Percentiles rank a stretch among this genome's conserved stretches.
Conservation (phyloP, 2,113 vertebrate species). For the Empidonax alnorum region DNA sequence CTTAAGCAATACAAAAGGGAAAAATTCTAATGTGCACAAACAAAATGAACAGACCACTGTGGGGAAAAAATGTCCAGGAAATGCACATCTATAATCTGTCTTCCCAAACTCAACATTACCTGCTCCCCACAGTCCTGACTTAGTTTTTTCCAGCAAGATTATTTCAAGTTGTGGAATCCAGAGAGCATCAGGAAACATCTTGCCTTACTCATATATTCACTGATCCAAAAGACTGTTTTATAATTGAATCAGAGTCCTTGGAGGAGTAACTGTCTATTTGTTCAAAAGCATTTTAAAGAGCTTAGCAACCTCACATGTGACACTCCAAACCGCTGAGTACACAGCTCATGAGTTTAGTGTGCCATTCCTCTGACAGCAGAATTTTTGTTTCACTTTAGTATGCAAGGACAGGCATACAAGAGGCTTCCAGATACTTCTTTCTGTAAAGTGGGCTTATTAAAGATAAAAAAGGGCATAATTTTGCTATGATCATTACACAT, state of each 20-base stretch:
- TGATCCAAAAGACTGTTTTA: background rate
- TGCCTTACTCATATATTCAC: background rate
- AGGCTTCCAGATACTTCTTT: background rate
- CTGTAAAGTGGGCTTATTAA: background rate
- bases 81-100: background rate
- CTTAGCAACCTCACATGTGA: background rate
- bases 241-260: background rate
- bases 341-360: background rate
- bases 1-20: background rate
- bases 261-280: background rate
- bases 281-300: background rate
- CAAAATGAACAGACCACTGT: background rate
- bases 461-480: background rate
- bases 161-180: constrained; percentile 31
- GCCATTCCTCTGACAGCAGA: background rate
- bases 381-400: background rate
- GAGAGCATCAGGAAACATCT: background rate
- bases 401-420: background rate
- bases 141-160: background rate
- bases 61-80: background rate
- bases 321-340: background rate
- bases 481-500: background rate
- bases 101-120: background rate
- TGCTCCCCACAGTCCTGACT: background rate
- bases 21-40: background rate